Evolutionary conservation across 2,888 invertebrate genomes (phyloP), one percentile per base, ranked within the genome.

Genomic region (Mythimna ferrago): DNA sequence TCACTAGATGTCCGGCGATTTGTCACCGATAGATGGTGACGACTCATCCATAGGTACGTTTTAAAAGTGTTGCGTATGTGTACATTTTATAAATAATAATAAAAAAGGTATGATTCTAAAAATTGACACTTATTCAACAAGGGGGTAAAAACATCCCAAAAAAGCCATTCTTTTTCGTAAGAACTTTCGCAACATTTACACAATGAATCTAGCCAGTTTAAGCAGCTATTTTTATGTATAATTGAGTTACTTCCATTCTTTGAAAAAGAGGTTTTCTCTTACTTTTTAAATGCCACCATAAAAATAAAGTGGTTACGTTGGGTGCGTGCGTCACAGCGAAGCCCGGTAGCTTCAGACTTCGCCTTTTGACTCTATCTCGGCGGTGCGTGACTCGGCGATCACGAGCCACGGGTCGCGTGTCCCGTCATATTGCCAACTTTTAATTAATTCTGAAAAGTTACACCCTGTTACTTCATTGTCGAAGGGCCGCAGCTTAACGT

Each of bases 241-340:
- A 69, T 41, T 21, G 6, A 10, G 51, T 53, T 61, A 64, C 69
- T 69, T 73, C 38, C 48, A 11, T 65, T n/a, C 32, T 32, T 63
- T 48, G 11, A 66, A 73, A 62, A 66, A 65, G 26, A n/a, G 26
- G 48, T 65, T 32, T 53, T 38, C 62, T 32, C 4, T 41, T 67
- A 82, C 48, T 73, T 80, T 70, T 83, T 71, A 73, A 81, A 78
- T 70, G 78, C 26, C 69, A 57, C 41, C 58, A 63, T 61, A 26
- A 74, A 71, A 81, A 74, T 74, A 82, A 78, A 71, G 16, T 32
- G 66, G 78, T 81, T 81, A 73, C 71, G 65, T 54, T 70, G 57
- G 62, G 61, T 67, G 73, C 67, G 81, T 88, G 86, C 89, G 90
- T 91, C 90, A 90, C 57, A 82, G 80, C 16, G 89, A 91, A 89